These are phyloP conservation scores for Drusus annulatus DNA, from an alignment of 1,140 invertebrate species.

Conservation along the genomic window DNA sequence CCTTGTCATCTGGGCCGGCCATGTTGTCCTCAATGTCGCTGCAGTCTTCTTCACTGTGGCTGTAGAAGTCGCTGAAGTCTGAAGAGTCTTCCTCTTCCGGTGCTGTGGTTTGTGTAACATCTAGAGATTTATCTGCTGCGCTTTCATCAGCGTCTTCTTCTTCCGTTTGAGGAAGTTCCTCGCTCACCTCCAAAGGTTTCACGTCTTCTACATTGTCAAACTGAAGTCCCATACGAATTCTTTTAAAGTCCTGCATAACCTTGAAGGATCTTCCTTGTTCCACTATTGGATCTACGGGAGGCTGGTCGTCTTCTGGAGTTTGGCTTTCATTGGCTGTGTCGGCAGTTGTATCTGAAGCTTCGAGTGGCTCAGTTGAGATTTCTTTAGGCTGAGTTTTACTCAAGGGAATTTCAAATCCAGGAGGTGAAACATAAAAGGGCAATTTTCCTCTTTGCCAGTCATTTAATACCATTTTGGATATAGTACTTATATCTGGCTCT, in stretches of 20 bases:
- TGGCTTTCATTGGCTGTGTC: conserved; percentile 48
- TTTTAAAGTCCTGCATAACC: conserved; percentile 84
- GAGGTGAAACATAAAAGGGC: conserved; percentile 93
- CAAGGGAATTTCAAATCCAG: conserved; percentile 79
- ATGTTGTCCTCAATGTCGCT: conserved; percentile 69
- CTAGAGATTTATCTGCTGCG: conserved; percentile 35
- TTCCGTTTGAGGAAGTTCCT: conserved; percentile 52
- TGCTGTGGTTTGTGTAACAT: conserved; percentile 62
- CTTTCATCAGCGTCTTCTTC: conserved; percentile 54
- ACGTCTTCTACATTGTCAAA: conserved; percentile 81
- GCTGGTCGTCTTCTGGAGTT: conserved; percentile 56
- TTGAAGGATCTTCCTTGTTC: conserved; percentile 67
- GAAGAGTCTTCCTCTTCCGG: conserved; percentile 69
- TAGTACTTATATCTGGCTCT: conserved; percentile 91
- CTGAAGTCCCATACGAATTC: conserved; percentile 82
- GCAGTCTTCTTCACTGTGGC: conserved; percentile 72
- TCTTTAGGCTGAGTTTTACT: conserved; percentile 55
- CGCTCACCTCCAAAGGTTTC: conserved; percentile 72
- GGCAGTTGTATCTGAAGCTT: conserved; percentile 36
- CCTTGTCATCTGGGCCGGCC: conserved; percentile 63
- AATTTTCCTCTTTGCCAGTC: conserved; percentile 99
- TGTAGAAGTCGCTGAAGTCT: conserved; percentile 76
- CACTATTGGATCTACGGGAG: conserved; percentile 54
- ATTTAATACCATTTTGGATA: conserved; percentile 96
- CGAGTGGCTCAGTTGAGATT: conserved; percentile 50